phyloP scores from a whole-genome alignment of 2,888 invertebrate genomes.

The Antheraea assamensis region DNA sequence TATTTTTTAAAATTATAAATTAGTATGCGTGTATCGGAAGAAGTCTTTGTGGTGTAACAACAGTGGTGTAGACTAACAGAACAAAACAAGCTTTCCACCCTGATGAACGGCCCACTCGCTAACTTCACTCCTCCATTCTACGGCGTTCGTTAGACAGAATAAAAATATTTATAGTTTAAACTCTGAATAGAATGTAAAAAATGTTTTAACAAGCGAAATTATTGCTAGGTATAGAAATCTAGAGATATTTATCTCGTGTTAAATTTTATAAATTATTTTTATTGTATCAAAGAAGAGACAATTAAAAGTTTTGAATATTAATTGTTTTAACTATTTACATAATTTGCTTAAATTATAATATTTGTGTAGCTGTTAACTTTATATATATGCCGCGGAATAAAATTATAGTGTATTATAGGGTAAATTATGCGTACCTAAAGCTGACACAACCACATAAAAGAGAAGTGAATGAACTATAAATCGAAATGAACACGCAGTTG shows the following conservation, averaged over 20 bases:
- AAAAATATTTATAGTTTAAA: not conserved
- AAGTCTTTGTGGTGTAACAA: not conserved
- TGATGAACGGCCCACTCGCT: not conserved
- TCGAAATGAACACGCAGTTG: not conserved
- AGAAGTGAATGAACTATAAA: not conserved
- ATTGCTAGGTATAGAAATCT: too few species aligned
- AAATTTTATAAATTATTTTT: too few species aligned
- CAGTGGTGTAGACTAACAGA: not conserved
- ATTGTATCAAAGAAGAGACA: too few species aligned
- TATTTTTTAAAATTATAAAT: not conserved
- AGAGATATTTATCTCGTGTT: too few species aligned
- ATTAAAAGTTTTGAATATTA: too few species aligned
- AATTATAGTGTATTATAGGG: not conserved
- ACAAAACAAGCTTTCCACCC: not conserved
- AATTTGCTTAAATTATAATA: not conserved
- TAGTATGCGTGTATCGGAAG: not conserved
- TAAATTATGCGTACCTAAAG: not conserved
- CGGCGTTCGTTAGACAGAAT: not conserved
- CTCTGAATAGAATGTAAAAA: too few species aligned
- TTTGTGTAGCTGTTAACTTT: not conserved
- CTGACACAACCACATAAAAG: not conserved
- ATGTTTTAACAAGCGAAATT: too few species aligned
- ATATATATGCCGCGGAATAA: not conserved
- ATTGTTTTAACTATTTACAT: too few species aligned
- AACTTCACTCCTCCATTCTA: not conserved